Base-by-base conservation (phyloP, 37 sponge, comb jelly and placozoan genomes). In the Aplysina aerophoba region DNA sequence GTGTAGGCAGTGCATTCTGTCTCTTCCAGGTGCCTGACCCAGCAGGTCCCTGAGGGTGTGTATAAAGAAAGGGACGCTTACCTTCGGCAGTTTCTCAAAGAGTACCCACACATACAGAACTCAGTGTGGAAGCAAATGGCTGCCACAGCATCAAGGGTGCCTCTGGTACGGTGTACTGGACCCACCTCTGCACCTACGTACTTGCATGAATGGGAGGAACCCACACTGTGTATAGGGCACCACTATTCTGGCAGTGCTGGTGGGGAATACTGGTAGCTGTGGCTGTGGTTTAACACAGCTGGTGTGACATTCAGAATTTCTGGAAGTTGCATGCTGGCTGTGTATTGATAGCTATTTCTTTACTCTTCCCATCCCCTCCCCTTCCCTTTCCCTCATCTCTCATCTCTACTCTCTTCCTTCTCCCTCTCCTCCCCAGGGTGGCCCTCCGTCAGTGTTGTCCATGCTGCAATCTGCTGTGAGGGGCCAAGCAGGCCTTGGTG, bases 71-170 rank as follows among this genome's bases (percentile, higher is more conserved):
- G 85, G 58, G 92, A 92, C 36, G 38, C 25, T 27, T 88, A 85
- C 36, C 71, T 92, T 1, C 61, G 92, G 67, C 82, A 88, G 58
- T 92, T 82, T 35, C 37, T 92, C 73, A 80, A 67, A 67, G 83
- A 85, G 15, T 92, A 75, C 39, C 86, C 88, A 2, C 68, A 88
- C 57, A 28, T 78, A 25, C 87, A 83, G 14, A 84, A 34, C 27
- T 35, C 65, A 2, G 60, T 90, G 16, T 56, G 86, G 36, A 85
- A 88, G 34, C 83, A 88, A 79, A 67, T 92, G 59, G 88, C 88
- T 8, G 77, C 85, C 19, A 85, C 85, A 15, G 79, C 85, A 27
- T 79, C 92, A 30, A 88, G 78, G 27, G 59, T 69, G n/a, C 60
- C 79, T 16, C 79, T 88, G 21, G 92, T 91, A 40, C n/a, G n/a